These are phyloP conservation scores for Gambelia wislizenii DNA, from an alignment of 2,797 vertebrate genomes.

Conservation along the genomic window DNA sequence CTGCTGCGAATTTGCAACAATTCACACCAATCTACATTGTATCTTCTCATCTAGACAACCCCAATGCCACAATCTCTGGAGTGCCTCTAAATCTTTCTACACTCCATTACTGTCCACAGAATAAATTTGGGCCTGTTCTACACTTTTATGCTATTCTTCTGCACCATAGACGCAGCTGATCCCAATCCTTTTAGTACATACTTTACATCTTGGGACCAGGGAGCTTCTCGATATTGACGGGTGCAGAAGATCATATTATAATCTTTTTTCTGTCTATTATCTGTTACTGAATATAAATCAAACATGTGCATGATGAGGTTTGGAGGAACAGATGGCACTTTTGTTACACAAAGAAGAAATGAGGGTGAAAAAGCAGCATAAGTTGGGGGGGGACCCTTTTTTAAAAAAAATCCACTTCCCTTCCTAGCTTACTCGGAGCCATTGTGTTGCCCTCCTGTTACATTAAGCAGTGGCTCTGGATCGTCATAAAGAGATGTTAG, in stretches of 20 bases:
- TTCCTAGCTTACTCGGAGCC: conserved; percentile 62
- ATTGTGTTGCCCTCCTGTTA: conserved; percentile 75
- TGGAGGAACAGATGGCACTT: conserved; percentile 80
- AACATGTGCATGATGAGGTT: conserved; percentile 63
- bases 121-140: conserved; percentile 31
- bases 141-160: conserved; percentile 53
- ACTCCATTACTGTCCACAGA: neutral
- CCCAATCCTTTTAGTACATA: conserved; percentile 40
- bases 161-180: conserved; percentile 44
- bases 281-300: conserved; percentile 74
- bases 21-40: too few relatives aligned
- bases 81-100: conserved; percentile 25
- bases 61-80: conserved; percentile 24
- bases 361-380: conserved; percentile 66
- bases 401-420: conserved; percentile 37
- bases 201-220: conserved; percentile 56
- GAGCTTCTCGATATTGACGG: conserved; percentile 46
- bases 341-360: conserved; percentile 70
- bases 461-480: conserved; percentile 67
- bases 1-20: too few relatives aligned
- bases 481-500: conserved; percentile 72
- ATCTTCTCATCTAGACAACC: too few relatives aligned
- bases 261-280: conserved; percentile 68
- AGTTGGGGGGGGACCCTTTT: conserved; percentile 42
- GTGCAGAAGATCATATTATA: conserved; percentile 65